Base-by-base conservation (phyloP, 1,140 invertebrate species). In the Lepidostoma basale region DNA sequence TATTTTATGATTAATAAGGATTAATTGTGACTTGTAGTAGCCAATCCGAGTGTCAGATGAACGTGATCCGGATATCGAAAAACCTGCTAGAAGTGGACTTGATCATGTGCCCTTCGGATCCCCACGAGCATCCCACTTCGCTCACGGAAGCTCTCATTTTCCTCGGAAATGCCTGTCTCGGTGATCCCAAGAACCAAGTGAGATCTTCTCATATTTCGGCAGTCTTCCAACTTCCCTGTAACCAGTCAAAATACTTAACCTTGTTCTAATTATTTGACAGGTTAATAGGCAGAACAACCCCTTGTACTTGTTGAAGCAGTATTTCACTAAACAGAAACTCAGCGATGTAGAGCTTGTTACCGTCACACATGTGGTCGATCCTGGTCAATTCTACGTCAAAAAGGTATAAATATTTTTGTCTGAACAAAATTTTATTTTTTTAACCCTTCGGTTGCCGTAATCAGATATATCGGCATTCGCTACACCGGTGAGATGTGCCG, bases 361-460 rank as follows among this genome's bases (percentile, higher is more conserved):
- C 47, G 77, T 82, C 6, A 79, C 77, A 6, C 72, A 78, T 28
- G 70, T 81, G 16, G 60, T 76, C 1, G 78, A 74, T 65, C 80
- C 80, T 0, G 76, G 78, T 65, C 72, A 76, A 40, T 83, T 82
- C 67, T 82, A 69, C 23, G 76, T 83, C 2, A 75, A 77, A 73
- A 78, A 81, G 76, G 80, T 81, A 76, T n/a, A n/a, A n/a, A n/a
- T n/a, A n/a, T n/a, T n/a, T n/a, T n/a, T n/a, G n/a, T n/a, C n/a
- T n/a, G n/a, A n/a, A n/a, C n/a, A n/a, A n/a, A n/a, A n/a, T n/a
- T n/a, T n/a, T n/a, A n/a, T n/a, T n/a, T n/a, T n/a, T n/a, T n/a
- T n/a, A n/a, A n/a, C n/a, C n/a, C n/a, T n/a, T n/a, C n/a, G n/a
- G n/a, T n/a, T n/a, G n/a, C n/a, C n/a, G n/a, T n/a, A n/a, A n/a